A percentile compares a stretch with the other conserved stretches of the same genome.
phyloP scores from a whole-genome alignment of 2,113 vertebrate species.

The Oncorhynchus mykiss region DNA sequence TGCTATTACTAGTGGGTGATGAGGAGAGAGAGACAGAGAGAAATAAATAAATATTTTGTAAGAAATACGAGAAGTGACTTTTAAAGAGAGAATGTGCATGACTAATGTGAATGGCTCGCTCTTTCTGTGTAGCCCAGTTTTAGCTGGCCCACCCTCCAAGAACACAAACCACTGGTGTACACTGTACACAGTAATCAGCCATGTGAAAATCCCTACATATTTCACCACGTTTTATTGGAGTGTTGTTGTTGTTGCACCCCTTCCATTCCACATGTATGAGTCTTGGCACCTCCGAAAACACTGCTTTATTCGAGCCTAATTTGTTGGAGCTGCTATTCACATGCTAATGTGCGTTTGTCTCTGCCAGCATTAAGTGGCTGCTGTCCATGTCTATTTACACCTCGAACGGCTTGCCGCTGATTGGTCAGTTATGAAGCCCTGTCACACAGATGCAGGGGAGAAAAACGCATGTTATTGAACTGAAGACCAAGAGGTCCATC shows the following conservation, averaged over 20 bases:
- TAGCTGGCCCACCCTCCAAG: neutral
- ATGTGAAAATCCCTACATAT: neutral
- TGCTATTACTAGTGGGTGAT: neutral
- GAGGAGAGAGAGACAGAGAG: neutral
- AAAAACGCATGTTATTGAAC: neutral
- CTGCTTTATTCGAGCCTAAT: slow-evolving; percentile 25
- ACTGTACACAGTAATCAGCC: neutral
- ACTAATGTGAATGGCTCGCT: neutral
- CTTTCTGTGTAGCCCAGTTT: neutral
- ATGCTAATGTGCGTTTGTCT: slow-evolving; percentile 32
- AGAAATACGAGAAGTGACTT: neutral
- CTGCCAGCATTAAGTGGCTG: slow-evolving; percentile 14
- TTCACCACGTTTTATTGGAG: neutral
- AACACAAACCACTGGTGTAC: neutral
- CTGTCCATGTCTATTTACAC: slow-evolving; percentile 14
- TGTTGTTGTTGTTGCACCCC: neutral
- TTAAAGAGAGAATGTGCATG: neutral
- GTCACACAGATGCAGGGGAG: slow-evolving; percentile 1
- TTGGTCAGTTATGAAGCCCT: slow-evolving; percentile 27
- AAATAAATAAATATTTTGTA: neutral
- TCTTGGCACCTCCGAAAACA: slow-evolving; percentile 1
- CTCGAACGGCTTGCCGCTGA: neutral
- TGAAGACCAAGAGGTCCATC: neutral
- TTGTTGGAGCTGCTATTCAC: slow-evolving; percentile 30
- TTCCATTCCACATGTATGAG: slow-evolving; percentile 3